Evolutionary conservation across 2,888 invertebrate genomes (phyloP), one percentile per base, ranked within the genome.

Genomic region (Falcaria lacertinaria): DNA sequence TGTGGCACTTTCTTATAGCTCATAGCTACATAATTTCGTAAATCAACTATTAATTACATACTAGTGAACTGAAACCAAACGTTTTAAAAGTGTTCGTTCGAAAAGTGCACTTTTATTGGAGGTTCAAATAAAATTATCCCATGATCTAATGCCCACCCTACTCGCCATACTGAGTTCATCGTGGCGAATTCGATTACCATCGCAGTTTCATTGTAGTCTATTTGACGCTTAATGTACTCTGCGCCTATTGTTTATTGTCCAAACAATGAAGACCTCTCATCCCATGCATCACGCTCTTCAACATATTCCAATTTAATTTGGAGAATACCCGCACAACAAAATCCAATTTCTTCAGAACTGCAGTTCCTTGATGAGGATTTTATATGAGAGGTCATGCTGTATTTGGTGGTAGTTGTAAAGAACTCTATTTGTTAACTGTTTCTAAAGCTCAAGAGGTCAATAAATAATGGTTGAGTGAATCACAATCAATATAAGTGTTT

Each of bases 131-230:
- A n/a, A n/a, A n/a, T n/a, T n/a, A n/a, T n/a, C n/a, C n/a, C n/a
- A n/a, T n/a, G n/a, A n/a, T n/a, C n/a, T n/a, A 33, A 43, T 60
- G 48, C 69, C 50, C 64, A 69, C 73, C 67, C 66, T 66, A 62
- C 36, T 15, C 32, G 19, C 48, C 51, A 58, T 47, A 56, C 50
- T 50, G 52, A 54, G 61, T 60, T 60, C 65, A 64, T 65, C 73
- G 65, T 67, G 63, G 68, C 70, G 75, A 80, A 79, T 77, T 78
- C 71, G 80, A 82, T 81, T 77, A 76, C 73, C 64, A 77, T 80
- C 81, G 62, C 69, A 58, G 57, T 59, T 54, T 54, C 69, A 78
- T 80, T 80, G 79, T 77, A 60, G 61, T 67, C 67, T 74, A 60
- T 74, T 76, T 73, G 74, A 65, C 61, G 61, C 64, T 55, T 75